Evolutionary conservation across 53 echinoderm and acorn worm genomes (phyloP).

Genomic region (Zoroaster sp.): DNA sequence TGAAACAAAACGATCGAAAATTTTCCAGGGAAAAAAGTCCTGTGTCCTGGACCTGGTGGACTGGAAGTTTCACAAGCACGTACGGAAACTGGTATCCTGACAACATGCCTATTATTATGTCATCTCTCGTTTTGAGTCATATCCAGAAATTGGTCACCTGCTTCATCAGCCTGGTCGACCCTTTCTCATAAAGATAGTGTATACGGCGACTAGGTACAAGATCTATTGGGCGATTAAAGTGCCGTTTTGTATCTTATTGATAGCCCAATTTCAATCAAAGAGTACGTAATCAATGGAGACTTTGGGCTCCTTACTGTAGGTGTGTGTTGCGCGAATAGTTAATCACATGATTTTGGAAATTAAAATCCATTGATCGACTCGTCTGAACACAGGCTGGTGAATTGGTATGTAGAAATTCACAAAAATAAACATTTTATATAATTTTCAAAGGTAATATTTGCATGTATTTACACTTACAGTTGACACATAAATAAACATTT

Average conservation of each 20-base stretch:
- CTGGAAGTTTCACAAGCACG: constrained; percentile 33
- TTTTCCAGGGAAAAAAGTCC: constrained; percentile 9
- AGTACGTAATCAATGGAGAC: not conserved
- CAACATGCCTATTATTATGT: no score
- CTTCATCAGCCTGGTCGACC: not conserved
- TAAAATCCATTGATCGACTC: not conserved
- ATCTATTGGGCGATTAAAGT: constrained; percentile 26
- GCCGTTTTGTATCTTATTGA: not conserved
- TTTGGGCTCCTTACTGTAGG: constrained; percentile 23
- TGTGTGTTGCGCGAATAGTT: not conserved
- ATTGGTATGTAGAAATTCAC: not conserved
- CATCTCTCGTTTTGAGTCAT: constrained; percentile 30
- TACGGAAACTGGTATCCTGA: constrained; percentile 54
- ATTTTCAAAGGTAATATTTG: no score
- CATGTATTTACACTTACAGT: no score
- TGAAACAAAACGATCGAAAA: not conserved
- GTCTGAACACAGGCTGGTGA: not conserved
- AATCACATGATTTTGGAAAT: constrained; percentile 21
- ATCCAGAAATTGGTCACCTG: constrained; percentile 23
- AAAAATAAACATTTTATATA: not conserved
- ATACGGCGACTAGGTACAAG: not conserved
- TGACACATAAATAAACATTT: no score
- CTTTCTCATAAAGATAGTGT: no score
- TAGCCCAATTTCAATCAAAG: not conserved
- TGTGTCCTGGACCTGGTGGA: not conserved